Base-by-base conservation (phyloP, 2,797 vertebrate genomes). In the Chanos chanos region DNA sequence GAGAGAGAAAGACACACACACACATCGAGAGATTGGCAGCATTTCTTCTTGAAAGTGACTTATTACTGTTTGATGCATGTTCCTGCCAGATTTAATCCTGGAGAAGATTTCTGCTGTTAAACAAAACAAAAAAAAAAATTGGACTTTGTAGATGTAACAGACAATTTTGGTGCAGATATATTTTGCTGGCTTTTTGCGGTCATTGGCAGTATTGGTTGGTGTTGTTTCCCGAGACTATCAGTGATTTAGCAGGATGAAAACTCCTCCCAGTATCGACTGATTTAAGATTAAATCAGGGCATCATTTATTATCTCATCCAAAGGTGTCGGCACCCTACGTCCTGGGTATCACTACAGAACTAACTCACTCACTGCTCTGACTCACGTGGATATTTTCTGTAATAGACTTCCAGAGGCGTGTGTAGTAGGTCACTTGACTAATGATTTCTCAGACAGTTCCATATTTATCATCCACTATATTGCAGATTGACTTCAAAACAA, bases 271-370 rank as follows among this genome's bases (percentile, higher is more conserved):
- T 73, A 81, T 84, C 74, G 83, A 85, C 77, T 75, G 19, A n/a
- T 60, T 62, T 56, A 72, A 2, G 57, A 58, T 56, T 62, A 75
- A 70, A 74, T 75, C 70, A 54, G 62, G 36, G 48, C 68, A 77
- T 82, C 75, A 65, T 50, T 81, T 76, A 70, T 33, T 59, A 68
- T 78, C 58, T 47, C n/a, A n/a, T n/a, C n/a, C n/a, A n/a, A n/a
- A n/a, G n/a, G n/a, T 3, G 36, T 49, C 40, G 22, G 22, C 33
- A n/a, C 4, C 40, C 19, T 39, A 39, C 39, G 43, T 40, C 43
- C 40, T 40, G 43, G 40, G 4, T 10, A 19, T 43, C 40, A 43
- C 4, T 18, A 43, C 4, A 22, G 40, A 43, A 18, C 5, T 18
- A 40, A 22, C n/a, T n/a, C n/a, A n/a, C n/a, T 18, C 9, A 15